These are phyloP conservation scores for Drosophila novamexicana DNA, from an alignment of 1,140 invertebrate species.

Conservation along the genomic window DNA sequence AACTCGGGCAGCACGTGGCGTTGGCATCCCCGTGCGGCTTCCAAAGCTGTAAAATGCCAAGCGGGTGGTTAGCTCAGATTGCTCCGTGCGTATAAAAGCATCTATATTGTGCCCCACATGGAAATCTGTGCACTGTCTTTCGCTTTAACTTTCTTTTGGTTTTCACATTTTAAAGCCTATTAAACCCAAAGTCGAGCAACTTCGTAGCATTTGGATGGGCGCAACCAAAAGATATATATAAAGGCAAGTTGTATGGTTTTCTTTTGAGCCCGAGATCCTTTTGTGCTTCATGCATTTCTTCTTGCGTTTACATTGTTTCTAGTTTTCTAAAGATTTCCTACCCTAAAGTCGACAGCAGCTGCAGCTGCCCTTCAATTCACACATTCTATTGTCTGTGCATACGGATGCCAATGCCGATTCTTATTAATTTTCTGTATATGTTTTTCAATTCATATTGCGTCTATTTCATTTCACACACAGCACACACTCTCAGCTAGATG, in stretches of 20 bases:
- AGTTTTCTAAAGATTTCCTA: slow-evolving; percentile 39
- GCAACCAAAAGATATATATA: background rate
- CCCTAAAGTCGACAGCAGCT: slow-evolving; percentile 6
- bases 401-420: slow-evolving; percentile 6
- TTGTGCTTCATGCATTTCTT: slow-evolving; percentile 3
- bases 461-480: background rate
- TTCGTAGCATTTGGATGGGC: slow-evolving; percentile 26
- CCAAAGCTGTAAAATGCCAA: slow-evolving; percentile 63
- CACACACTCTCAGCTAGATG: background rate
- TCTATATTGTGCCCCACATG: slow-evolving; percentile 28
- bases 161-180: slow-evolving; percentile 39
- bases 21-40: slow-evolving; percentile 58
- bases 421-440: slow-evolving; percentile 27
- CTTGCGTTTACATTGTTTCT: slow-evolving; percentile 34
- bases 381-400: slow-evolving; percentile 23
- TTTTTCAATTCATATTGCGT: slow-evolving; percentile 19
- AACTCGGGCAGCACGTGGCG: slow-evolving; percentile 54
- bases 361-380: slow-evolving; percentile 42
- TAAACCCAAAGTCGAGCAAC: slow-evolving; percentile 33
- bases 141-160: slow-evolving; percentile 16
- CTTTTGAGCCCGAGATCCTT: slow-evolving; percentile 10
- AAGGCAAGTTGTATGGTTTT: slow-evolving; percentile 19
- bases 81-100: slow-evolving; percentile 16
- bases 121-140: slow-evolving; percentile 19
- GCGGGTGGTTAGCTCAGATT: slow-evolving; percentile 40